Conservation (phyloP, 2,113 vertebrate species). For the Corydoras maculifer region DNA sequence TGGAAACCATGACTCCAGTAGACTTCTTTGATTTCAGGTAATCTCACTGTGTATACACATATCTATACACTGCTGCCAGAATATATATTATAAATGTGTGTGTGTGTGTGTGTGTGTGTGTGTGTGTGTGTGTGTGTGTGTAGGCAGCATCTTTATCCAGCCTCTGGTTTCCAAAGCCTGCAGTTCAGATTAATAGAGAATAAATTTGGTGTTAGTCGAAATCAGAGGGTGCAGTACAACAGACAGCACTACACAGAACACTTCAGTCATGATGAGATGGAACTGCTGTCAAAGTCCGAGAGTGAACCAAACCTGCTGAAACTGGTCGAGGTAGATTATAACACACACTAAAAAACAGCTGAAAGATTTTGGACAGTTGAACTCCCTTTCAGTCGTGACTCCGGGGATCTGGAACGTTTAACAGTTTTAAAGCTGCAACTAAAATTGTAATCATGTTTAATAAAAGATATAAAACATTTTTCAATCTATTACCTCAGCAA, state of each 20-base stretch:
- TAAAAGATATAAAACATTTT: too few species aligned
- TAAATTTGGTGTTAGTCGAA: constrained; percentile 88
- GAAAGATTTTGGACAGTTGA: not conserved
- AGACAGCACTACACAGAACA: constrained; percentile 86
- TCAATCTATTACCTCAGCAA: constrained; percentile 58
- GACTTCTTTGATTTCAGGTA: constrained; percentile 97
- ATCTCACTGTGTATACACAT: too few species aligned
- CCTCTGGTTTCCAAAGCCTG: constrained; percentile 93
- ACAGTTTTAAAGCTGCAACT: not conserved
- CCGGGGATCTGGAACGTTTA: not conserved
- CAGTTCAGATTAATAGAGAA: constrained; percentile 93
- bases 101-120: constrained; percentile 7
- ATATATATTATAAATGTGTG: constrained; percentile 46
- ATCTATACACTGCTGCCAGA: not conserved
- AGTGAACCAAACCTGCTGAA: constrained; percentile 79
- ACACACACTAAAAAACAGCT: not conserved
- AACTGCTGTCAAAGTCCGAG: constrained; percentile 75
- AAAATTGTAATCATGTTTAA: too few species aligned
- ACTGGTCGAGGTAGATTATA: constrained; percentile 77
- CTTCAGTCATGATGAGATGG: constrained; percentile 78
- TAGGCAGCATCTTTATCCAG: constrained; percentile 82
- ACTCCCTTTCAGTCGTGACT: not conserved
- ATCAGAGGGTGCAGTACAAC: constrained; percentile 85
- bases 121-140: constrained; percentile 30
- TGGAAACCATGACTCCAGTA: constrained; percentile 94